phyloP scores from a whole-genome alignment of 2,888 invertebrate genomes.

The Pristionchus mayeri region DNA sequence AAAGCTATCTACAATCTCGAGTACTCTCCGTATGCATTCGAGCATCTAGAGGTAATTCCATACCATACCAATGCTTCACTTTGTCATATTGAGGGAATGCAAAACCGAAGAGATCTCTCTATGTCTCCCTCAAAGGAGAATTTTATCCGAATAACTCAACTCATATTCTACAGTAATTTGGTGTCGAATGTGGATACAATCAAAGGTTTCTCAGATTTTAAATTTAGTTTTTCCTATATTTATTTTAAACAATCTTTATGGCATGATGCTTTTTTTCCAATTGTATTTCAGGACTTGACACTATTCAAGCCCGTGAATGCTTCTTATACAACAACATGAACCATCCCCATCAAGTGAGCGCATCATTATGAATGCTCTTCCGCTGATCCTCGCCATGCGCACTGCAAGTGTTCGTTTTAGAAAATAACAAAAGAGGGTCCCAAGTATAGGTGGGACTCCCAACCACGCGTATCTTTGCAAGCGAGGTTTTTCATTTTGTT shows the following conservation, averaged over 20 bases:
- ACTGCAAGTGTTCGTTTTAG: too few species aligned
- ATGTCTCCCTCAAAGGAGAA: constrained; percentile 27
- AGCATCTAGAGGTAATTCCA: constrained; percentile 80
- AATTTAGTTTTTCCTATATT: not conserved
- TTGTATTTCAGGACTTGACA: not conserved
- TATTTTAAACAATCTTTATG: not conserved
- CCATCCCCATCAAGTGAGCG: not conserved
- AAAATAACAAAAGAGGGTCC: too few species aligned
- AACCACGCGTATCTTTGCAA: too few species aligned
- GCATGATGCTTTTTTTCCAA: not conserved
- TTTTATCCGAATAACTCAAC: constrained; percentile 15
- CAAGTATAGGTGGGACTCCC: too few species aligned
- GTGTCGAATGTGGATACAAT: constrained; percentile 17
- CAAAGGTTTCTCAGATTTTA: too few species aligned
- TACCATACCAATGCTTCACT: not conserved
- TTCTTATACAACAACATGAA: constrained; percentile 10
- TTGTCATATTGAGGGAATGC: constrained; percentile 1
- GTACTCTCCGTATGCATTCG: constrained; percentile 83
- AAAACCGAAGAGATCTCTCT: constrained; percentile 31
- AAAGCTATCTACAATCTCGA: constrained; percentile 76
- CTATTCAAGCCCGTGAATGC: constrained; percentile 18
- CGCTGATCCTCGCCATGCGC: too few species aligned
- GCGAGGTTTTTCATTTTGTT: too few species aligned
- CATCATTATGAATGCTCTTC: too few species aligned
- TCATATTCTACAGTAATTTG: constrained; percentile 16